A percentile compares a stretch with the other conserved stretches of the same genome.
Evolutionary conservation across 2,113 vertebrate genomes (phyloP).

Genomic region (Agapornis roseicollis): DNA sequence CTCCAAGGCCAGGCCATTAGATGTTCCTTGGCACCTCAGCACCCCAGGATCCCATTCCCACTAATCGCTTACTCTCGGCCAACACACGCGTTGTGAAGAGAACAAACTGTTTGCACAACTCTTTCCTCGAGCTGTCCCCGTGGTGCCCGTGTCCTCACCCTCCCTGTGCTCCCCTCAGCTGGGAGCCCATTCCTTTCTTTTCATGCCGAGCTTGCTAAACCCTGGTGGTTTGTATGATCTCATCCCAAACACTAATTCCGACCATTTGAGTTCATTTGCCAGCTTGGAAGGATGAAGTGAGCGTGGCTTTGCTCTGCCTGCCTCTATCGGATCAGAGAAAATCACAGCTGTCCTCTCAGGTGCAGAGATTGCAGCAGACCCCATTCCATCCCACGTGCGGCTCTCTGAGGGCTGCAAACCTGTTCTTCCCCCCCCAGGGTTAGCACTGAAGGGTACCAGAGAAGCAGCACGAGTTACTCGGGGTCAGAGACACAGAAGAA

Average conservation of each 20-base stretch:
- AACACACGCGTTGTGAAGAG: not conserved
- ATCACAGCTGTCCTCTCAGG: not conserved
- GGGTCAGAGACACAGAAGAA: not conserved
- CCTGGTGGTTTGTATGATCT: not conserved
- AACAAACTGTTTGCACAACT: not conserved
- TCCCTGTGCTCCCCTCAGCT: not conserved
- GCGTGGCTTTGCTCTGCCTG: not conserved
- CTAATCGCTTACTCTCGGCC: not conserved
- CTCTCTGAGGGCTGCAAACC: not conserved
- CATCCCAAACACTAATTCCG: not conserved
- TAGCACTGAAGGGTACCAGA: not conserved
- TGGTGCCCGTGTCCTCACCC: not conserved
- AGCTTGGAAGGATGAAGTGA: not conserved
- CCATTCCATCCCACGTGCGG: accelerated
- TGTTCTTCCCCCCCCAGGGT: not conserved
- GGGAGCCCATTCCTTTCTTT: not conserved
- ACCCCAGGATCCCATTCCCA: not conserved
- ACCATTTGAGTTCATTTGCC: not conserved
- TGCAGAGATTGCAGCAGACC: not conserved
- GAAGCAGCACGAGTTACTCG: not conserved
- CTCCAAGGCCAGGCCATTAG: not conserved
- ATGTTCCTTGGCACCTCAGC: not conserved
- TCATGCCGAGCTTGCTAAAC: not conserved
- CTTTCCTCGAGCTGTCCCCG: not conserved
- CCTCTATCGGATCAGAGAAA: not conserved